phyloP scores from a whole-genome alignment of 2,113 vertebrate genomes.

The Hypocryptadius cinnamomeus region DNA sequence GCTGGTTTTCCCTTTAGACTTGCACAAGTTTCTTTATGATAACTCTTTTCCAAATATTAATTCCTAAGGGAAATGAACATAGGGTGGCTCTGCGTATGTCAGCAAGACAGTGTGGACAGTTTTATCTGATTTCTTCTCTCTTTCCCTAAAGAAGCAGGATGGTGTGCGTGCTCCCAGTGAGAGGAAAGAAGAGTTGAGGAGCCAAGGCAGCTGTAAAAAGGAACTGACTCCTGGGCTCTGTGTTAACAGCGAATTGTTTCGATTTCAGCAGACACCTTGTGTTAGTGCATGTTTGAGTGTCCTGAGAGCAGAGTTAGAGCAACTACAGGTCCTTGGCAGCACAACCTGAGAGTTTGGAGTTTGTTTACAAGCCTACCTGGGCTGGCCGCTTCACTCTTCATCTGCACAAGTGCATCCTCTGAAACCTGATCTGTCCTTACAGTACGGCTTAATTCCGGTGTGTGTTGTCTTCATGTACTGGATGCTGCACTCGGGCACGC shows the following conservation, averaged over 20 bases:
- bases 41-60: background rate
- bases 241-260: background rate
- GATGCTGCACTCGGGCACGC: fast-evolving
- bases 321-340: background rate
- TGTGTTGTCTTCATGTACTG: fast-evolving
- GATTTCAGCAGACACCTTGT: background rate
- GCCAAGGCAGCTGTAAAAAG: background rate
- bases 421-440: fast-evolving
- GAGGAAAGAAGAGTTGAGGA: background rate
- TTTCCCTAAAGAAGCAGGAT: background rate
- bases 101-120: background rate
- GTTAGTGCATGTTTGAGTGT: background rate
- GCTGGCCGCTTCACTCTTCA: background rate
- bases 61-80: background rate
- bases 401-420: background rate
- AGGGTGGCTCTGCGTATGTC: background rate
- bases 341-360: background rate
- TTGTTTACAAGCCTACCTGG: background rate
- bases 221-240: background rate
- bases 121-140: background rate
- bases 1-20: background rate
- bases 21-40: background rate
- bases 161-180: background rate
- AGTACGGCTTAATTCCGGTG: fast-evolving
- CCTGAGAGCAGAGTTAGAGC: background rate